These are phyloP conservation scores for Nephrotoma flavescens DNA, from an alignment of 2,888 invertebrate genomes.

Conservation along the genomic window DNA sequence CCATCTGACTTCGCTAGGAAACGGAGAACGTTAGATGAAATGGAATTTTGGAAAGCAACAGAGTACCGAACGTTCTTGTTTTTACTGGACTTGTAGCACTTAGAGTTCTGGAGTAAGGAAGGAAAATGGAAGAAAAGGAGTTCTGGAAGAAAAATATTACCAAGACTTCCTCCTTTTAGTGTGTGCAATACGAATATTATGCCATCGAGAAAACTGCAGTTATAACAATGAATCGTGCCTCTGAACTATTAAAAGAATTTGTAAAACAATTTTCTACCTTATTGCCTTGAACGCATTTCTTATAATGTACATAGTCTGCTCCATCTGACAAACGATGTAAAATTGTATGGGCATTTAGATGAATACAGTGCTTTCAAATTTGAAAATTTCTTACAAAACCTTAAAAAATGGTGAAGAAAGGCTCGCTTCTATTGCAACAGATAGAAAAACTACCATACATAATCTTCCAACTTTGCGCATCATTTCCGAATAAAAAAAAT, in stretches of 20 bases:
- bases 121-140: no score
- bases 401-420: neutral
- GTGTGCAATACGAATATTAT: neutral
- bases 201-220: neutral
- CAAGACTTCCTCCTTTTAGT: neutral
- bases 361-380: neutral
- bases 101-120: no score
- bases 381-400: no score
- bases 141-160: neutral
- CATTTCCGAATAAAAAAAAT: no score
- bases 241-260: neutral
- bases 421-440: neutral
- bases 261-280: neutral
- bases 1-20: no score
- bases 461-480: neutral
- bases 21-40: no score
- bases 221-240: neutral
- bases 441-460: neutral
- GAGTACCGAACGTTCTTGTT: no score
- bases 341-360: neutral
- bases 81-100: no score
- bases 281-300: neutral
- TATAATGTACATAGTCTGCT: neutral
- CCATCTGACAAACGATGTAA: neutral
- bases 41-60: no score